These are phyloP conservation scores for Oncorhynchus clarkii DNA, from an alignment of 2,113 vertebrate species.

Conservation along the genomic window DNA sequence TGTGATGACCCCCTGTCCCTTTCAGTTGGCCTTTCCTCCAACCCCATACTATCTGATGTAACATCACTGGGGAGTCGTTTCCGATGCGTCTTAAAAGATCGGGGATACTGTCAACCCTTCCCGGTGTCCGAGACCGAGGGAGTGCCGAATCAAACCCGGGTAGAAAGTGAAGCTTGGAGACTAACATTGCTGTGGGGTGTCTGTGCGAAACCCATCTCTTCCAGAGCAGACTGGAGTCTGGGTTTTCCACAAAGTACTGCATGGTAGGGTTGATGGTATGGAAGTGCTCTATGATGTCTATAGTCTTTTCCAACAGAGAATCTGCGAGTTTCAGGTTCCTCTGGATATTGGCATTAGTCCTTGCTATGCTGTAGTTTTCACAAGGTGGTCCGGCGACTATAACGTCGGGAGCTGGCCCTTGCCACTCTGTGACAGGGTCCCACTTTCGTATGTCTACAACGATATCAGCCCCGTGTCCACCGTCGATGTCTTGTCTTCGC, in stretches of 20 bases:
- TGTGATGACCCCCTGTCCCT: no score
- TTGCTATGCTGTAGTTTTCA: background rate
- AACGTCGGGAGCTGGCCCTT: background rate
- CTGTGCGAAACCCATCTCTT: background rate
- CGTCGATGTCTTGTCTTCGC: background rate
- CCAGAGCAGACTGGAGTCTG: background rate
- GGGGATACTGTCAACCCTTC: background rate
- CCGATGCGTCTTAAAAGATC: no score
- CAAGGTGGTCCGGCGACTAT: background rate
- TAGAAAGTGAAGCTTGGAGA: background rate
- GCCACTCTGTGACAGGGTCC: background rate
- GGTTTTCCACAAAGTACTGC: background rate
- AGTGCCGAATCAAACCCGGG: background rate
- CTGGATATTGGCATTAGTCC: background rate
- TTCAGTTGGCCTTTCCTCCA: no score
- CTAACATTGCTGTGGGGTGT: background rate
- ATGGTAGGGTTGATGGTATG: no score
- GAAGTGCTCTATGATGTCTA: background rate
- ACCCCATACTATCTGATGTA: no score
- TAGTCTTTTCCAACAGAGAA: background rate
- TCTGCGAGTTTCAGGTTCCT: background rate
- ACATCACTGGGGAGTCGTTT: background rate
- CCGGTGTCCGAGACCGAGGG: background rate
- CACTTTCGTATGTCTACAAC: background rate
- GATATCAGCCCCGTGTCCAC: background rate